Percentiles rank a stretch among this genome's conserved stretches.
Evolutionary conservation across 2,888 invertebrate genomes (phyloP).

Genomic region (Temnothorax rugatulus): DNA sequence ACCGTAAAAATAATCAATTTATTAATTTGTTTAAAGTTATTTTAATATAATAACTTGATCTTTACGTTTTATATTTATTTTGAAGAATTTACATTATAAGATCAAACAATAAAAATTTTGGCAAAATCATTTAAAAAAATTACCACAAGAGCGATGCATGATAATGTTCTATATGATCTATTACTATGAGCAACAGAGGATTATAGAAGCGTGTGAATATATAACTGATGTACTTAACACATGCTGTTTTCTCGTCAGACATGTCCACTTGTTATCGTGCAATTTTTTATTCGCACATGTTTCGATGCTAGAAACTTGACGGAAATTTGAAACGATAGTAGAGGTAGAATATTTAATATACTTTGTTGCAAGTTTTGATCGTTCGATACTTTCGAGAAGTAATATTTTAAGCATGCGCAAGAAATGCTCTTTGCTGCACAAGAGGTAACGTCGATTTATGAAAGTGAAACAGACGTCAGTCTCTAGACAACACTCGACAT

Average conservation of each 20-base stretch:
- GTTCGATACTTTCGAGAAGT: not conserved
- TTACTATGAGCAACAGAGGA: not conserved
- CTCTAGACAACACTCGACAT: constrained; percentile 1
- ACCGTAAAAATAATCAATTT: too few species aligned
- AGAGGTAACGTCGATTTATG: not conserved
- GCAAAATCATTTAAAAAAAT: not conserved
- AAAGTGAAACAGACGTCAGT: not conserved
- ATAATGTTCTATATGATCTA: not conserved
- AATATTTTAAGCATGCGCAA: not conserved
- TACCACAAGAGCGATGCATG: not conserved
- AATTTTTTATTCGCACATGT: not conserved
- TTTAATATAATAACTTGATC: too few species aligned
- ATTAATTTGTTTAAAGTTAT: too few species aligned
- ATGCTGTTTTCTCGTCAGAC: not conserved
- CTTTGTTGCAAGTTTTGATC: not conserved
- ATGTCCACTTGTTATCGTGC: not conserved
- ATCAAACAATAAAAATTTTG: not conserved
- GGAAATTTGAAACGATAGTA: not conserved
- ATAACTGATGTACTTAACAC: not conserved
- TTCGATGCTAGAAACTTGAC: not conserved
- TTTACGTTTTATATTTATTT: not conserved
- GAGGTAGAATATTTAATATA: not conserved
- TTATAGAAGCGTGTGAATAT: not conserved
- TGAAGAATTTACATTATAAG: not conserved
- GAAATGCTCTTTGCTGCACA: not conserved